phyloP scores from a whole-genome alignment of 64 coral and sea anemone species.

The Hydrozoanthus tunicans region DNA sequence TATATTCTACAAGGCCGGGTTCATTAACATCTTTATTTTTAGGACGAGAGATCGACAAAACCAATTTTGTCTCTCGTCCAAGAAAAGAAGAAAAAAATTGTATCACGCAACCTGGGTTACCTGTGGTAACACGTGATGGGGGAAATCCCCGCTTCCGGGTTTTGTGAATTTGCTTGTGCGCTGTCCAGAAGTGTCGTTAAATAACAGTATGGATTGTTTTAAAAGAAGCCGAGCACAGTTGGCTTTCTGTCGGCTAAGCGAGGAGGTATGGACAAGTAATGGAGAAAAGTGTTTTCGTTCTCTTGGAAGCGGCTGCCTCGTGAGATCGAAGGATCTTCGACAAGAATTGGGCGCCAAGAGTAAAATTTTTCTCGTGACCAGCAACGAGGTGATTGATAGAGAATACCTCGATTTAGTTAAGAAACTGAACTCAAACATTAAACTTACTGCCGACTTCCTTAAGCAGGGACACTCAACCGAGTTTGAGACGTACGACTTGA shows the following conservation, averaged over 20 bases:
- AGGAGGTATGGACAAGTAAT: conserved; percentile 9
- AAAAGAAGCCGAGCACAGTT: neutral
- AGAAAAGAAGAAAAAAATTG: too few relatives aligned
- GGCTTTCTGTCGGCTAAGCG: conserved; percentile 36
- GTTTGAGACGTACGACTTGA: conserved; percentile 17
- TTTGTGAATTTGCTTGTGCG: neutral
- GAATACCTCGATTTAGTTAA: neutral
- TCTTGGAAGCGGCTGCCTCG: conserved; percentile 17
- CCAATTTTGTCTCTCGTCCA: too few relatives aligned
- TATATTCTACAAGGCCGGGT: too few relatives aligned
- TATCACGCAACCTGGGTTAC: too few relatives aligned
- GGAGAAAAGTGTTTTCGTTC: neutral
- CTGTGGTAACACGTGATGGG: too few relatives aligned
- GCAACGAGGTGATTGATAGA: neutral
- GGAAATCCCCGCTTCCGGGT: conserved; percentile 29
- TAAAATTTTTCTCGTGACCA: conserved; percentile 45
- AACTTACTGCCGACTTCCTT: conserved; percentile 30
- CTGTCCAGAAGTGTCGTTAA: neutral
- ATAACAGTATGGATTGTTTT: neutral
- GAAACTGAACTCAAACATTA: conserved; percentile 12
- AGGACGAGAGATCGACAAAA: too few relatives aligned
- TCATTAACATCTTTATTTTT: too few relatives aligned
- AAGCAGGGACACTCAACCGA: neutral
- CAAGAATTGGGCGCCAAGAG: neutral
- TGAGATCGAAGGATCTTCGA: conserved; percentile 36